These are phyloP conservation scores for Ochropleura leucogaster DNA, from an alignment of 2,888 invertebrate genomes.

Conservation along the genomic window DNA sequence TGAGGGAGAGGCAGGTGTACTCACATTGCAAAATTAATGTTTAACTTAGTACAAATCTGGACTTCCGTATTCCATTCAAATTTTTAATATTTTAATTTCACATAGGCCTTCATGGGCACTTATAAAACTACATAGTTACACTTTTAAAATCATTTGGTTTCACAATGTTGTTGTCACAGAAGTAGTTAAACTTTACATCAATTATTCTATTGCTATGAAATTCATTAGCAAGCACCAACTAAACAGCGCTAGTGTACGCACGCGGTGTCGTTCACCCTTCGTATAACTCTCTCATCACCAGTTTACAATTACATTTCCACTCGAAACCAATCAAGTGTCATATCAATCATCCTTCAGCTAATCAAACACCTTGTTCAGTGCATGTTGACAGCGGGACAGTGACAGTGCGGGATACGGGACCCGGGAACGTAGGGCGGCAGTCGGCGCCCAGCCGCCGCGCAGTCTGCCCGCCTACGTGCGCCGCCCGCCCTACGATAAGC, in stretches of 20 bases:
- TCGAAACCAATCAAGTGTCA: neutral
- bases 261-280: neutral
- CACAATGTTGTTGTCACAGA: too few species aligned
- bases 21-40: too few species aligned
- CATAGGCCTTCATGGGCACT: too few species aligned
- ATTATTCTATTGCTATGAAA: neutral
- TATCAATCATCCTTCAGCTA: conserved; percentile 37
- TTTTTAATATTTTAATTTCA: too few species aligned
- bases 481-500: conserved; percentile 57
- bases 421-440: conserved; percentile 62
- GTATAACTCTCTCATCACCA: neutral
- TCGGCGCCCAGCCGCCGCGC: conserved; percentile 70
- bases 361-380: conserved; percentile 21
- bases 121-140: too few species aligned
- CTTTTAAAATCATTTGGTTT: too few species aligned
- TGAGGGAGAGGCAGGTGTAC: too few species aligned
- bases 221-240: too few species aligned
- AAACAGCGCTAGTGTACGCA: neutral
- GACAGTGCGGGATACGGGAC: conserved; percentile 5
- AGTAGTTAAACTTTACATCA: neutral
- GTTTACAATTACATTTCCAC: neutral
- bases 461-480: conserved; percentile 66
- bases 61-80: too few species aligned
- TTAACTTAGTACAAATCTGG: too few species aligned
- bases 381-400: neutral